These are phyloP conservation scores for Vespertilio murinus DNA, from an alignment of 2,797 vertebrate species.

Conservation along the genomic window DNA sequence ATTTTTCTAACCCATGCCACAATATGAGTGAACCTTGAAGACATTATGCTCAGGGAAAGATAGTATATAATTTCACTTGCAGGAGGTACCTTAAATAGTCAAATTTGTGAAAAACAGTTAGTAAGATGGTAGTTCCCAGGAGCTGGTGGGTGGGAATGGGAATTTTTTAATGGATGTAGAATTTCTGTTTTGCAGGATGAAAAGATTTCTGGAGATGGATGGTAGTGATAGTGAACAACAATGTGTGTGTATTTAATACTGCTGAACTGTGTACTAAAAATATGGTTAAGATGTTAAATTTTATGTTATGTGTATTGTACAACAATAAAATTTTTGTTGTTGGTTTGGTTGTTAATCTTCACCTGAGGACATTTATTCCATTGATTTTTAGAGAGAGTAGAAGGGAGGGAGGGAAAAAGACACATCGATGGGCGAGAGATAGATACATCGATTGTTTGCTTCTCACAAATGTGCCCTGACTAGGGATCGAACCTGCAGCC, in stretches of 20 bases:
- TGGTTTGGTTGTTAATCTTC: neutral
- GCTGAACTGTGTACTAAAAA: neutral
- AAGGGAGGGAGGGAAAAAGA: neutral
- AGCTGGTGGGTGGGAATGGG: neutral
- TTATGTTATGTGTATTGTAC: neutral
- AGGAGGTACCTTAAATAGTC: neutral
- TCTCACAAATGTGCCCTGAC: neutral
- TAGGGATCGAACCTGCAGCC: neutral
- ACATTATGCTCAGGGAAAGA: neutral
- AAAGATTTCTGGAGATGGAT: neutral
- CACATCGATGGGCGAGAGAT: neutral
- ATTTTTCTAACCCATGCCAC: neutral
- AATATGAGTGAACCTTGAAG: neutral
- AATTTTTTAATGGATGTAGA: neutral
- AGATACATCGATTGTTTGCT: neutral
- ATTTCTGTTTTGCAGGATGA: neutral
- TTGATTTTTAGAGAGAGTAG: neutral
- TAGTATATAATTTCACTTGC: neutral
- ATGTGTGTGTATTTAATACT: neutral
- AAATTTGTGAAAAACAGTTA: neutral
- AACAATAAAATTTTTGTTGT: no score
- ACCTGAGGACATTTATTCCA: neutral
- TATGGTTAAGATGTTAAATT: neutral
- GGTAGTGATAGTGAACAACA: neutral
- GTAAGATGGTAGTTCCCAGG: neutral